Conservation (phyloP, 2,888 invertebrate genomes). For the Andrena flavipes region DNA sequence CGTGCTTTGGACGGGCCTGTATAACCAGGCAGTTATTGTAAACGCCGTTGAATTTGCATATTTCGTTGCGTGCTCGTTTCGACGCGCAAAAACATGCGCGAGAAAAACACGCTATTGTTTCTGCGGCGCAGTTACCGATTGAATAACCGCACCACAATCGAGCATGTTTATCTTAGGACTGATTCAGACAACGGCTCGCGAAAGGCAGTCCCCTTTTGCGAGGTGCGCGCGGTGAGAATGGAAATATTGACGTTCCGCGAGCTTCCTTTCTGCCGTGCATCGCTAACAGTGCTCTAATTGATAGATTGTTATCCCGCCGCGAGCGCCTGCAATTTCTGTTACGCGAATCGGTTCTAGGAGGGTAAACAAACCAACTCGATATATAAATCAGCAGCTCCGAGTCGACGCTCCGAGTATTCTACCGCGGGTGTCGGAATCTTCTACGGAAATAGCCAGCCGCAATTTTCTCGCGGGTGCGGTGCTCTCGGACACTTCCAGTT, state of each 20-base stretch:
- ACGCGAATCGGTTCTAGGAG: not conserved
- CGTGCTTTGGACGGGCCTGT: not conserved
- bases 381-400: not conserved
- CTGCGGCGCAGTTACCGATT: not conserved
- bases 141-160: not conserved
- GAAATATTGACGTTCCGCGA: not conserved
- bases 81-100: not conserved
- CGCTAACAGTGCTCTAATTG: not conserved
- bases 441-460: not conserved
- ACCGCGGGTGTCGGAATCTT: not conserved
- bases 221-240: not conserved
- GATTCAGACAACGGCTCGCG: not conserved
- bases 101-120: slow-evolving; percentile 6
- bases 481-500: not conserved
- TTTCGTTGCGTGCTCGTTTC: slow-evolving; percentile 1
- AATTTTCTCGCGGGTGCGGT: not conserved
- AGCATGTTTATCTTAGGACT: not conserved
- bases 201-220: not conserved
- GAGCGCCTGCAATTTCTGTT: not conserved
- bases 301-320: slow-evolving; percentile 1
- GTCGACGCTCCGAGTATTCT: not conserved
- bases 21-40: not conserved
- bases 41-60: not conserved
- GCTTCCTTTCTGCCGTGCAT: not conserved
- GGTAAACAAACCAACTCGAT: slow-evolving; percentile 3